Evolutionary conservation across 2,113 vertebrate genomes (phyloP), one percentile per base, ranked within the genome.

Genomic region (Brachionichthys hirsutus): DNA sequence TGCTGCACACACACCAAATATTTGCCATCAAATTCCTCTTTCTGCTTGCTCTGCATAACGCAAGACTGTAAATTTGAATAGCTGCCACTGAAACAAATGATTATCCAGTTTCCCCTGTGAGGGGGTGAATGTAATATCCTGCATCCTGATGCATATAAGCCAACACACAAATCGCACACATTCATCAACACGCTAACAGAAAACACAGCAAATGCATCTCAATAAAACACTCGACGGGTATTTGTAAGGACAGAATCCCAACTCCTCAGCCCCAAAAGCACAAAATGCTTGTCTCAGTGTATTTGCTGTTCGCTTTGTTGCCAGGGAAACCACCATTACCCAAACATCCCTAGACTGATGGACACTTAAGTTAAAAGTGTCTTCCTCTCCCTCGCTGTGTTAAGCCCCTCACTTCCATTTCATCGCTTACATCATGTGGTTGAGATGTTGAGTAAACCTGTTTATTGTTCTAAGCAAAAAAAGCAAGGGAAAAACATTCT

Each of bases 281-380:
- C 76, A 77, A 82, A 76, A 79, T 61, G 68, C 67, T 55, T 82
- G 64, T 64, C 54, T 72, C 59, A 63, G 70, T 81, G 47, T 86
- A 70, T 92, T 90, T 89, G 80, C 84, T 35, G 69, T 88, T 86
- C 57, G 71, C 77, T 85, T 87, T 85, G 86, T 90, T 61, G 18
- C 87, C 78, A 88, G 58, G 83, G 87, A 88, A 91, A 89, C 87
- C 81, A 73, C 64, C 81, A 79, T 79, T 88, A 83, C 80, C 81
- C 86, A 89, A 89, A 89, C 86, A 89, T 85, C 77, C 51, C 78
- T 57, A 51, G 47, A 24, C 84, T 80, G 77, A 71, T 62, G 74
- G 87, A 78, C 77, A 72, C 85, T 86, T 73, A 70, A 80, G 78
- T 85, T 87, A 85, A 88, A 87, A 87, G 73, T 78, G 64, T 81